phyloP scores from a whole-genome alignment of 2,888 invertebrate genomes.

The Leucania comma region DNA sequence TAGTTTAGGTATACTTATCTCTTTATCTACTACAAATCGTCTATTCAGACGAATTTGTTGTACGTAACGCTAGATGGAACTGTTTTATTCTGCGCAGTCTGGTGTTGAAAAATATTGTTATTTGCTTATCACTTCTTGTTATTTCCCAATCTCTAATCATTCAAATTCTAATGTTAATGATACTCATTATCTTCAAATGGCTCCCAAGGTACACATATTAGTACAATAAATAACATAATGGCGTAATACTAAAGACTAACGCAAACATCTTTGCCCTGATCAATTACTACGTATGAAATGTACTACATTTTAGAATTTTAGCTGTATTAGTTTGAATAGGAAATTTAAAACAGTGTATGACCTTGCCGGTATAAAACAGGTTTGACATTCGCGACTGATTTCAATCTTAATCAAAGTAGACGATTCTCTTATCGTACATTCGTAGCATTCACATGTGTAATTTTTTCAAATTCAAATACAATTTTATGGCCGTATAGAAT shows the following conservation, averaged over 20 bases:
- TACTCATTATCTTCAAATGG: slow-evolving; percentile 52
- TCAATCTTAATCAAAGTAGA: slow-evolving; percentile 74
- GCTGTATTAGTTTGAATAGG: slow-evolving; percentile 69
- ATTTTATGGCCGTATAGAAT: slow-evolving; percentile 16
- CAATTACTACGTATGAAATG: slow-evolving; percentile 10
- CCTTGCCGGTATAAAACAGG: slow-evolving; percentile 84
- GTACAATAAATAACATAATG: slow-evolving; percentile 35
- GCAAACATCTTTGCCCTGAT: slow-evolving; percentile 25
- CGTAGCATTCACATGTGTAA: slow-evolving; percentile 45
- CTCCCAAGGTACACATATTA: slow-evolving; percentile 27
- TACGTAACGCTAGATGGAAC: slow-evolving; percentile 32
- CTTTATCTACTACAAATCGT: slow-evolving; percentile 51
- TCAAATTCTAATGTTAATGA: slow-evolving; percentile 50
- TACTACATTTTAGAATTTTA: slow-evolving; percentile 34
- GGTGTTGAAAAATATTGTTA: slow-evolving; percentile 52
- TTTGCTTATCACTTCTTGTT: slow-evolving; percentile 50
- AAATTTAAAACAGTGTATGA: slow-evolving; percentile 78
- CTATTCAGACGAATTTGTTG: slow-evolving; percentile 37
- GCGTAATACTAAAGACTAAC: slow-evolving; percentile 14
- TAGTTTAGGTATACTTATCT: slow-evolving; percentile 64
- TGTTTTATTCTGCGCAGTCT: slow-evolving; percentile 42
- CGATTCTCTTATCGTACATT: slow-evolving; percentile 66
- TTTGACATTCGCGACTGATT: slow-evolving; percentile 84
- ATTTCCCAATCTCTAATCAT: slow-evolving; percentile 57
- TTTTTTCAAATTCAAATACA: slow-evolving; percentile 34